Base-by-base conservation (phyloP, 2,888 invertebrate species). In the Heliconius ethilla region DNA sequence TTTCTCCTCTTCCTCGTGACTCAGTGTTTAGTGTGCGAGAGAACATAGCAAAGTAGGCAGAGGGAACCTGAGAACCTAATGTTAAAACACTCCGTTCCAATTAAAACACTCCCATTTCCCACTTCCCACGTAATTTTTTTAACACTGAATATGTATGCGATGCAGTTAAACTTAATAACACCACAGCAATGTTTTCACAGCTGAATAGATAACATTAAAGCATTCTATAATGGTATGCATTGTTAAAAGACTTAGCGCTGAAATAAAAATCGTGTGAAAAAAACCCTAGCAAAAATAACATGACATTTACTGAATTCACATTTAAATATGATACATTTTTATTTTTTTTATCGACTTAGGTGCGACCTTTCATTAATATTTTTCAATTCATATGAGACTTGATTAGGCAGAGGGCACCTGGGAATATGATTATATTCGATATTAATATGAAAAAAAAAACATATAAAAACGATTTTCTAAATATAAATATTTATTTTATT, bases 91-190 rank as follows among this genome's bases (percentile, higher is more conserved):
- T 51, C 51, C 3, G 51, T 51, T 22, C 18, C 6, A 2, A 51
- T 51, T 2, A 51, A 15, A 51, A 6, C 45, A 6, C 45, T 51
- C 6, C 45, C 18, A 2, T 51, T 18, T 6, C 18, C 45, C 18
- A 51, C 45, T 51, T 18, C 1, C 1, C 51, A 22, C 2, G 22
- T 51, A 51, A 13, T 6, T 5, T 5, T 66, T 70, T 79, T 79
- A 75, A 80, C 51, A 74, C 75, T 80, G 75, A 77, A 80, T 77
- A 79, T 77, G 79, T 45, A 79, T 80, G 79, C 70, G 59, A 75
- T 79, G 79, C 77, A 75, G 79, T 77, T 74, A 77, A 80, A 74
- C 70, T 79, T 74, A 75, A 77, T 69, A 78, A 72, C 59, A 75
- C 55, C 55, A 55, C 75, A 62, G 69, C 59, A 33, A 66, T 75